Evolutionary conservation across 1,140 invertebrate species (phyloP).

Genomic region (Drosophila guanche): DNA sequence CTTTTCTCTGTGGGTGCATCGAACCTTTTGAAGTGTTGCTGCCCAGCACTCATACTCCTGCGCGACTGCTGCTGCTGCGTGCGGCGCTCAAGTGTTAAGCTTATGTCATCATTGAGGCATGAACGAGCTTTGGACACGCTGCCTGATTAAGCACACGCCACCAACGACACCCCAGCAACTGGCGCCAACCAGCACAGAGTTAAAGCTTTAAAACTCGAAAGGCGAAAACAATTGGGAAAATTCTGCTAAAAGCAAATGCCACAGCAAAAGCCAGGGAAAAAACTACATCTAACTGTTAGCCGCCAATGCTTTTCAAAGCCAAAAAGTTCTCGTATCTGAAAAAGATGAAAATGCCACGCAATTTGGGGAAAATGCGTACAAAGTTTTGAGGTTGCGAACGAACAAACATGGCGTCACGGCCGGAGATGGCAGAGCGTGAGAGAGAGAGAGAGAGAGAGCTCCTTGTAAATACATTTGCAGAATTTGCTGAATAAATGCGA

Average conservation of each 20-base stretch:
- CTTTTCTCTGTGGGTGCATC: slow-evolving; percentile 1
- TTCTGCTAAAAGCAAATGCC: slow-evolving; percentile 76
- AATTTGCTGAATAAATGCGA: slow-evolving; percentile 66
- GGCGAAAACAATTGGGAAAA: slow-evolving; percentile 18
- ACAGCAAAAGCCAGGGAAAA: slow-evolving; percentile 57
- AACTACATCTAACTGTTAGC: slow-evolving; percentile 30
- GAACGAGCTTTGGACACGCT: slow-evolving; percentile 68
- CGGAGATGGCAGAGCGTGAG: too few relatives aligned
- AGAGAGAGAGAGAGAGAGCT: slow-evolving; percentile 16
- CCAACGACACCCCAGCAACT: too few relatives aligned
- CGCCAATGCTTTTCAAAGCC: slow-evolving; percentile 65
- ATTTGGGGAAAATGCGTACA: slow-evolving; percentile 74
- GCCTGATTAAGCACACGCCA: slow-evolving; percentile 63
- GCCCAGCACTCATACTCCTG: slow-evolving; percentile 11
- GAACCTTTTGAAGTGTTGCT: slow-evolving; percentile 5
- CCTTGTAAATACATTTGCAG: slow-evolving; percentile 78
- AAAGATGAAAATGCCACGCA: slow-evolving; percentile 64
- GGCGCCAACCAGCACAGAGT: slow-evolving; percentile 6
- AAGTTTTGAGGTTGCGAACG: slow-evolving; percentile 74
- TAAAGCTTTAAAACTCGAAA: slow-evolving; percentile 38
- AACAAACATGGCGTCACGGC: slow-evolving; percentile 66
- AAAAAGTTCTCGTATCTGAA: slow-evolving; percentile 53
- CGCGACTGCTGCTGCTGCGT: slow-evolving; percentile 45
- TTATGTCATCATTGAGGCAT: slow-evolving; percentile 77
- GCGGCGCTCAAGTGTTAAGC: slow-evolving; percentile 70